Base-by-base conservation (phyloP, 2,888 invertebrate species). In the Clistopyga incitator region DNA sequence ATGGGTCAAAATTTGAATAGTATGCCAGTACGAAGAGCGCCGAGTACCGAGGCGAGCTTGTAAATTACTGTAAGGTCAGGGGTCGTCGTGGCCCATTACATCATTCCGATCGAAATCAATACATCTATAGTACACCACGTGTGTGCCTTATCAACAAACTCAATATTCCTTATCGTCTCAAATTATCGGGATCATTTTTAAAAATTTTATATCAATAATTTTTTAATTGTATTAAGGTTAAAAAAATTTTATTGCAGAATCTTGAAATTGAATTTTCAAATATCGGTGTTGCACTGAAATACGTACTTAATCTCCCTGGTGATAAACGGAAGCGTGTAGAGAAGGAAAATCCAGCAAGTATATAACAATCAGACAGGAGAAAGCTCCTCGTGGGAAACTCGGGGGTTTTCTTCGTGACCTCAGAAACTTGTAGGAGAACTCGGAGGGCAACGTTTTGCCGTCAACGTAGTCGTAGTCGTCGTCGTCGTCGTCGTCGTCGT, bases 1-100 rank as follows among this genome's bases (percentile, higher is more conserved):
- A 81, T 85, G 79, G 86, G 84, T 84, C 81, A 82, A 42, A 86
- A 85, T 86, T 85, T 86, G 84, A 86, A 86, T 86, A 84, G 83
- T 79, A 71, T 68, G 75, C 23, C 64, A 52, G 64, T 76, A 54
- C 38, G 29, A 23, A 65, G 56, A 77, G 38, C 25, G 42, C 64
- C 54, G 52, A 56, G 71, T 20, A 38, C 74, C 68, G 23, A 47
- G 68, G 50, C 71, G 71, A 20, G 61, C 76, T 80, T 65, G 65
- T 77, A 72, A 83, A 83, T 76, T 70, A 56, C 70, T 56, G 18
- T 64, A 83, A 83, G 79, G 82, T 79, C 79, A 71, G 65, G 38
- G 79, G 54, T 78, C 61, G 71, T 70, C 75, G 50, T 67, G 56
- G 50, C 75, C 74, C 75, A 72, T 76, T 78, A 81, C 76, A 79